Evolutionary conservation across 2,888 invertebrate species (phyloP), one percentile per base, ranked within the genome.

Genomic region (Oxyteleia sp.): DNA sequence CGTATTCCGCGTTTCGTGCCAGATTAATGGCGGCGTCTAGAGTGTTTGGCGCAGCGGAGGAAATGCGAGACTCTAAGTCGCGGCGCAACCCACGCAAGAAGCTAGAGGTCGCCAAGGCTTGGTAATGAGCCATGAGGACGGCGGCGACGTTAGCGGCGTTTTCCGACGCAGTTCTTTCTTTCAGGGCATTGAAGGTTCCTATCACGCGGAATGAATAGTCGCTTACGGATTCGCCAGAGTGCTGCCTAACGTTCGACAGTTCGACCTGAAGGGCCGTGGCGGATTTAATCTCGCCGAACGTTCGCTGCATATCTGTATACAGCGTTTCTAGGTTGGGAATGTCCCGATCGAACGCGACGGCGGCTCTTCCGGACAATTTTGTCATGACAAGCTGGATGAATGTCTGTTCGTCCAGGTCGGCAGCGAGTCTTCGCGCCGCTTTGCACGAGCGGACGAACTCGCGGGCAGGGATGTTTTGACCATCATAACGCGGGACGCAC

Each of bases 51-150:
- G 4, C 13, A 0, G 29, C 11, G 0, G 45, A 11, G 0, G 49
- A 0, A 1, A 76, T 11, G 11, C 76, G 35, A 0, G 49, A 0
- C 15, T 66, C 76, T 3, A 76, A 10, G 0, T 66, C 43, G 2
- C 76, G 32, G 20, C 29, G 55, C 11, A 76, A 18, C 10, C 76
- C 76, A 0, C 64, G 57, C 0, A 49, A 4, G 20, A 66, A 66
- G 1, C 2, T 13, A 0, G 5, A 15, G 10, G 2, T n/a, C 3
- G 23, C 5, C 23, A 5, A 2, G 3, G 23, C 5, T 5, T 23
- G 23, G 23, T 4, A 23, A 5, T 23, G 23, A 2, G 2, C 3
- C 2, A 16, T 8, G 2, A 49, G 1, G 1, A 49, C 11, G 1
- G 3, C 35, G 8, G 35, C 3, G 35, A 5, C 8, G 2, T 2